Evolutionary conservation across 2,113 vertebrate species (phyloP).

Genomic region (Entomyzon cyanotis): DNA sequence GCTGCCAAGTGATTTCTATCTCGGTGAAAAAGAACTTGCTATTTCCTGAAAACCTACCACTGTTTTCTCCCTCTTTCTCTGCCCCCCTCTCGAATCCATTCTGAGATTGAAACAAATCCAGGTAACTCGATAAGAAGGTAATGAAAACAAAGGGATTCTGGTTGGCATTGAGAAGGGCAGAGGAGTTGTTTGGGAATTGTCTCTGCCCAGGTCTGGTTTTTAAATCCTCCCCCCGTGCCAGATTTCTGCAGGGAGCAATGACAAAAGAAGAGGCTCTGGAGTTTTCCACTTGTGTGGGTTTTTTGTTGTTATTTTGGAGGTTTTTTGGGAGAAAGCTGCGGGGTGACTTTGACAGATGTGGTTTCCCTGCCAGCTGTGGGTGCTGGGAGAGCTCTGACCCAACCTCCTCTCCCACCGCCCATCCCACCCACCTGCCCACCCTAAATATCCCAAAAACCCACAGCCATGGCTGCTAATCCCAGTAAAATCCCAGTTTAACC

Average conservation of each 20-base stretch:
- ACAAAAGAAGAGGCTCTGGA: background rate
- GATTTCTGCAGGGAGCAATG: background rate
- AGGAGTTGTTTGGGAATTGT: background rate
- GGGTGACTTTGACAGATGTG: background rate
- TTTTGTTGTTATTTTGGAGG: background rate
- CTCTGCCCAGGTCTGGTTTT: background rate
- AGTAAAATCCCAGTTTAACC: background rate
- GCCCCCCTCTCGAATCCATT: conserved; percentile 38
- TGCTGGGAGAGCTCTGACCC: background rate
- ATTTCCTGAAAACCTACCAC: conserved; percentile 79
- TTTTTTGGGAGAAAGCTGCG: background rate
- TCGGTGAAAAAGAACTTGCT: conserved; percentile 81
- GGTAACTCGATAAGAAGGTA: conserved; percentile 76
- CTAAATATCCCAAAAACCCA: accelerated
- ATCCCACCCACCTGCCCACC: background rate
- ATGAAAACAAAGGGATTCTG: conserved; percentile 72
- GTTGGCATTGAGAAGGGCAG: background rate
- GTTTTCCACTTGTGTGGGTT: background rate
- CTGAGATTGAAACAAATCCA: conserved; percentile 77
- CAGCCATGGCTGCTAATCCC: accelerated
- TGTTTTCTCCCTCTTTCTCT: conserved; percentile 32
- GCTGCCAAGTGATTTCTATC: conserved; percentile 86
- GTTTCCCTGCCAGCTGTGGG: background rate
- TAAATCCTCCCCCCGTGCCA: background rate
- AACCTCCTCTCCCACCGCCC: background rate